These are phyloP conservation scores for Criorhina ranunculi DNA, from an alignment of 2,888 invertebrate species.

Conservation along the genomic window DNA sequence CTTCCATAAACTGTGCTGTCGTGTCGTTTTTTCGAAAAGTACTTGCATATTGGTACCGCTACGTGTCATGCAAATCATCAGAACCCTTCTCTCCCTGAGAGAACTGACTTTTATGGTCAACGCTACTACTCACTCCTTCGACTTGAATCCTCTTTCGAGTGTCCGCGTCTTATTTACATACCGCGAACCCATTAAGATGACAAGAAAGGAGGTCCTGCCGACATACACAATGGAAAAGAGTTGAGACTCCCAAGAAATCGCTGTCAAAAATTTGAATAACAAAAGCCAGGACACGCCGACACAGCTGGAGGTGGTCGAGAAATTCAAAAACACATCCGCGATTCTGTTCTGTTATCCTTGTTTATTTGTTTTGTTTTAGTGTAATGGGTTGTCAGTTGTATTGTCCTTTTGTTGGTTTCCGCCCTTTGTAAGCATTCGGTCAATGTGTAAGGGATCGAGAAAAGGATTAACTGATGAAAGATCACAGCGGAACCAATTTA, in stretches of 20 bases:
- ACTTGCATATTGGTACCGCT: slow-evolving; percentile 62
- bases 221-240: slow-evolving; percentile 48
- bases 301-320: slow-evolving; percentile 45
- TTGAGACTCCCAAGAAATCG: slow-evolving; percentile 48
- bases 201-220: slow-evolving; percentile 26
- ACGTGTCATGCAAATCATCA: slow-evolving; percentile 68
- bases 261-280: slow-evolving; percentile 50
- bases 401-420: slow-evolving; percentile 63
- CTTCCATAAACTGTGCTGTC: slow-evolving; percentile 30
- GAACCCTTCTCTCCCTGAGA: slow-evolving; percentile 15
- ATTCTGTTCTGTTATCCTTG: slow-evolving; percentile 12
- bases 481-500: slow-evolving; percentile 65
- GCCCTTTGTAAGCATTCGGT: slow-evolving; percentile 34
- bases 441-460: slow-evolving; percentile 14
- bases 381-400: slow-evolving; percentile 50
- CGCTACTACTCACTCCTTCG: slow-evolving; percentile 44
- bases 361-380: slow-evolving; percentile 63
- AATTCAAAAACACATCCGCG: slow-evolving; percentile 40
- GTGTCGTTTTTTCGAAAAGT: slow-evolving; percentile 12
- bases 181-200: slow-evolving; percentile 58
- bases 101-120: slow-evolving; percentile 53
- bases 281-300: slow-evolving; percentile 40
- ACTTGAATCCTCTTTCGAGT: background rate
- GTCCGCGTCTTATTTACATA: background rate
- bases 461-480: slow-evolving; percentile 70